Conservation (phyloP, 2,888 invertebrate species). For the Digitonthophagus gazella region DNA sequence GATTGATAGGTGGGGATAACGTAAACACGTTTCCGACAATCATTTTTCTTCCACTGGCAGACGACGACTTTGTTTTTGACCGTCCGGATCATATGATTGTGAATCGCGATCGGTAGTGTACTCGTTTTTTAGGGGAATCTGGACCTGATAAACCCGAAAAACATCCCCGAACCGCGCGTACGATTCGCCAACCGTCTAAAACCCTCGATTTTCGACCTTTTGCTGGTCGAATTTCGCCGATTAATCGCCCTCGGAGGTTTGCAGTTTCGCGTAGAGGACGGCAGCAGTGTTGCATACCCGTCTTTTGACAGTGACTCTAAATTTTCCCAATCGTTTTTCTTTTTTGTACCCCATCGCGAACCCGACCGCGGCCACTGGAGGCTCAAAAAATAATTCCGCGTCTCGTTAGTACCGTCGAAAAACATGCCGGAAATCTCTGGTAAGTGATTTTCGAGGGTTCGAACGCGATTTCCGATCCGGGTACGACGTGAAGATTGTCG, state of each 20-base stretch:
- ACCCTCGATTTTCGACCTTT: neutral
- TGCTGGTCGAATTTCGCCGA: neutral
- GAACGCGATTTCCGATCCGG: neutral
- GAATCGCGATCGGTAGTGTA: constrained; percentile 15
- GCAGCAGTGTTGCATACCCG: constrained; percentile 36
- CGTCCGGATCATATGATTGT: constrained; percentile 25
- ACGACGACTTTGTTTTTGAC: constrained; percentile 25
- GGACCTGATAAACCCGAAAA: neutral
- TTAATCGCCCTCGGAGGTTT: neutral
- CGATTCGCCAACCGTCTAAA: neutral
- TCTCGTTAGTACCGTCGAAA: no score
- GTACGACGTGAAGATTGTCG: neutral
- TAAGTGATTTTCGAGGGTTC: neutral
- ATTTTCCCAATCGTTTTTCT: constrained; percentile 28
- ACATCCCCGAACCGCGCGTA: no score
- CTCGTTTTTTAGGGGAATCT: constrained; percentile 4
- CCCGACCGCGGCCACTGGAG: no score
- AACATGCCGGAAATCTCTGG: neutral
- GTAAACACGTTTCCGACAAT: constrained; percentile 23
- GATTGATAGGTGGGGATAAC: constrained; percentile 12
- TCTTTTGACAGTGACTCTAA: constrained; percentile 40
- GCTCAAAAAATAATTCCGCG: no score
- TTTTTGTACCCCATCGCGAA: neutral
- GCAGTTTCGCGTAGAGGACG: neutral
- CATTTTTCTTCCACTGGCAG: constrained; percentile 13